phyloP scores from a whole-genome alignment of 2,113 vertebrate species.

The Odocoileus hemionus region DNA sequence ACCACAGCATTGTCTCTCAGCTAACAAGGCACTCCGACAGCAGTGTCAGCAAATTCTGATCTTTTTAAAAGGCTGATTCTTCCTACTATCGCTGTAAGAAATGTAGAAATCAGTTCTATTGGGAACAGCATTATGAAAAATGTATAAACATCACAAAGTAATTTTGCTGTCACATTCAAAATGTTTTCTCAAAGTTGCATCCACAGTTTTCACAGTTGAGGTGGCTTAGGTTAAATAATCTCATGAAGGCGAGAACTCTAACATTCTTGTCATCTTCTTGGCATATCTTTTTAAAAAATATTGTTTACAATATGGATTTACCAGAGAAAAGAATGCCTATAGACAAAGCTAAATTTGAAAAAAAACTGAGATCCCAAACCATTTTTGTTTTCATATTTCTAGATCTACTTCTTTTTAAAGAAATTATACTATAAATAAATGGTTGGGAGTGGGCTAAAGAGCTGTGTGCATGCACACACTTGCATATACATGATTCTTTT shows the following conservation, averaged over 20 bases:
- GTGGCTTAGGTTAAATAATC: slow-evolving; percentile 76
- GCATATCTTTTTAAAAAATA: slow-evolving; percentile 29
- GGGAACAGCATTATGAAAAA: slow-evolving; percentile 81
- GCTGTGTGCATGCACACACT: neutral
- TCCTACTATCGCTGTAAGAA: slow-evolving; percentile 70
- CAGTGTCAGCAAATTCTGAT: slow-evolving; percentile 75
- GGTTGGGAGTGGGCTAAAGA: neutral
- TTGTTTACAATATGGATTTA: slow-evolving; percentile 26
- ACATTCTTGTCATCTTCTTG: slow-evolving; percentile 44
- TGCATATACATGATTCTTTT: neutral
- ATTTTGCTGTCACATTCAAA: slow-evolving; percentile 82
- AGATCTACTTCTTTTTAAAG: neutral
- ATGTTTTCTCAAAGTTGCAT: slow-evolving; percentile 76
- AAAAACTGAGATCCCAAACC: neutral
- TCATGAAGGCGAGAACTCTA: slow-evolving; percentile 19
- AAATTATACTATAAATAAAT: neutral
- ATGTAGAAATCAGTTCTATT: slow-evolving; percentile 75
- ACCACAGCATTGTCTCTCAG: slow-evolving; percentile 58
- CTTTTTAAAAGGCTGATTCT: slow-evolving; percentile 73
- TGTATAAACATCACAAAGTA: slow-evolving; percentile 79
- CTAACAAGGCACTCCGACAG: slow-evolving; percentile 72
- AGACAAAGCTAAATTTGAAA: slow-evolving; percentile 18
- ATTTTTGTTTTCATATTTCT: neutral
- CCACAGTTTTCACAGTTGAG: slow-evolving; percentile 72
- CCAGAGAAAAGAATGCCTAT: slow-evolving; percentile 34